Base-by-base conservation (phyloP, 1,140 invertebrate genomes). In the Amyelois transitella region DNA sequence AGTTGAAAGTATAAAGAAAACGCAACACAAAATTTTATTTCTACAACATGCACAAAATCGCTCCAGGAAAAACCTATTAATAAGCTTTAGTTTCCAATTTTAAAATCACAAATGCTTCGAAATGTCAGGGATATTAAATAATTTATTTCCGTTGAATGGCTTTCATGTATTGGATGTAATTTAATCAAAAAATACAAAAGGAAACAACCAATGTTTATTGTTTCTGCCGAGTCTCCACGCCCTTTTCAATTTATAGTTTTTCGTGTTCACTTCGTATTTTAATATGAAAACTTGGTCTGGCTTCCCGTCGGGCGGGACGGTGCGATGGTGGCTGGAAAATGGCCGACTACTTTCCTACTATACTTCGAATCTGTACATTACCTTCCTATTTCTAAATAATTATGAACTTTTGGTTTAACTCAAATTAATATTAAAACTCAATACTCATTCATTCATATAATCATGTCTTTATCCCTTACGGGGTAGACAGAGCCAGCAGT, bases 281-380 rank as follows among this genome's bases (percentile, higher is more conserved):
- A 70, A 73, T 66, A 58, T 47, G 66, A 70, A 66, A 69, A 66
- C 58, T 70, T 70, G 50, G 60, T 66, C 54, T 61, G 38, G 54
- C 32, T 43, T 32, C 53, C 20, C 25, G 51, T 18, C 45, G 19
- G 49, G 25, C 22, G 52, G 32, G 1, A 6, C 25, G 25, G 7
- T 6, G 2, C 32, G 32, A 14, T n/a, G 32, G 0, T 14, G 32
- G 32, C 12, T 8, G 32, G n/a, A 38, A 14, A 14, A 38, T 19
- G 47, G 21, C 20, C 20, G 20, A 22, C 47, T 38, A 14, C 17
- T 0, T 38, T n/a, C n/a, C n/a, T n/a, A n/a, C n/a, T n/a, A n/a
- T n/a, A n/a, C n/a, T n/a, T n/a, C n/a, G n/a, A n/a, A n/a, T n/a
- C n/a, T n/a, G n/a, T n/a, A n/a, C n/a, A n/a, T n/a, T n/a, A n/a